These are phyloP conservation scores for Leptatherina wallacei DNA, from an alignment of 2,797 vertebrate species.

Conservation along the genomic window DNA sequence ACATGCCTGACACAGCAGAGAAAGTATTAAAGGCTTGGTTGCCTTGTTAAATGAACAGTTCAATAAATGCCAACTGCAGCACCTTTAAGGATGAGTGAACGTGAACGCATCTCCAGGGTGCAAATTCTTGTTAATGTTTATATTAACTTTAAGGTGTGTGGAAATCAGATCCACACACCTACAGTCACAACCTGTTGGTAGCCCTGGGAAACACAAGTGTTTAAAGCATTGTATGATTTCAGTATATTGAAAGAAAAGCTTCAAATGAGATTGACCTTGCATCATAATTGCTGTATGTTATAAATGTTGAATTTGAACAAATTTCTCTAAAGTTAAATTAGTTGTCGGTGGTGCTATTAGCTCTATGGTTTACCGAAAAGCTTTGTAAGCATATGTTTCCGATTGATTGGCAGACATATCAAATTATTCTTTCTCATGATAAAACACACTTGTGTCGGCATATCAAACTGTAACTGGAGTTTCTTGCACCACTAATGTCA, in stretches of 20 bases:
- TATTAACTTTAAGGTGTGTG: slow-evolving; percentile 10
- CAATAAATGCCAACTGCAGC: slow-evolving; percentile 59
- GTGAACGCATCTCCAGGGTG: slow-evolving; percentile 29
- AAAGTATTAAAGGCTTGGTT: slow-evolving; percentile 51
- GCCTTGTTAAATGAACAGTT: slow-evolving; percentile 64
- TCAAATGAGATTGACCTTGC: background rate
- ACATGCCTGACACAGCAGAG: slow-evolving; percentile 65
- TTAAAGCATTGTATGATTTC: slow-evolving; percentile 5
- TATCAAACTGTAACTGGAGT: slow-evolving; percentile 18
- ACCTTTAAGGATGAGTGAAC: slow-evolving; percentile 53
- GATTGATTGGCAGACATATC: slow-evolving; percentile 6
- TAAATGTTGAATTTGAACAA: too few relatives aligned
- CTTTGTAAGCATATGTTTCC: slow-evolving; percentile 9
- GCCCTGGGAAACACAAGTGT: slow-evolving; percentile 1
- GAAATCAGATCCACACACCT: background rate
- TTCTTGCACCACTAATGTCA: slow-evolving; percentile 46
- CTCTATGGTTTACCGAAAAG: background rate
- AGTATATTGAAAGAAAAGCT: slow-evolving; percentile 2
- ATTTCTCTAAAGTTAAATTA: background rate
- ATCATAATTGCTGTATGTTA: background rate
- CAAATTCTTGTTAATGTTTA: slow-evolving; percentile 27
- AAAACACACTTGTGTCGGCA: slow-evolving; percentile 1
- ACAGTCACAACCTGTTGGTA: background rate
- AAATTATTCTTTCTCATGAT: slow-evolving; percentile 6
- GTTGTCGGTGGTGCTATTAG: background rate